Base-by-base conservation (phyloP, 2,888 invertebrate genomes). In the Eupithecia dodoneata region DNA sequence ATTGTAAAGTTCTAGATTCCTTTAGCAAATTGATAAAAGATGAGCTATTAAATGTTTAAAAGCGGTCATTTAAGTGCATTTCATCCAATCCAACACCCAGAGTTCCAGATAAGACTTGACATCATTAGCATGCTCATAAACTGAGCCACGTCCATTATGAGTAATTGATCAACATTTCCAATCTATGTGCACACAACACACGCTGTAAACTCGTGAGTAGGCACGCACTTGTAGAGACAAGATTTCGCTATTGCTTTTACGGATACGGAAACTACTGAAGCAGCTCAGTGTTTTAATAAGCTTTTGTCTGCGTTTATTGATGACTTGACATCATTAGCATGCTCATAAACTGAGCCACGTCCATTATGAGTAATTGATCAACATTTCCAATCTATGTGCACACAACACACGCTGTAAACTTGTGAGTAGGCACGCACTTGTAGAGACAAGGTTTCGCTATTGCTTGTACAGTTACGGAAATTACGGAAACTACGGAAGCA, bases 291-390 rank as follows among this genome's bases (percentile, higher is more conserved):
- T 59, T 59, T 9, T n/a, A 9, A 18, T 7, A 18, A 63, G 30
- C 63, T 12, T 63, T 18, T 12, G 10, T 63, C 1, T 63, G 63
- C 30, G 10, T 2, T 63, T 30, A 30, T 30, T 30, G 30, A 30
- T 30, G 72, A 74, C 80, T 81, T 82, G 81, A 82, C 81, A 82
- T 82, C 78, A 79, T 82, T 81, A 81, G 81, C 79, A 80, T 79
- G 67, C 72, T 76, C 78, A 80, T 82, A 82, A 81, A 81, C 81
- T 81, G 78, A 76, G 78, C 74, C 77, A 79, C 69, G 76, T 81
- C 80, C 80, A 82, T 82, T 81, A 82, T 82, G 81, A 82, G 79
- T 80, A 82, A 81, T 82, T 80, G 81, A 80, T 80, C 80, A 78
- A 81, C 76, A 72, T 78, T 76, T 69, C 66, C 71, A 75, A 76